These are phyloP conservation scores for Palythoa grandiflora DNA, from an alignment of 92 coral and sea anemone genomes.

Conservation along the genomic window DNA sequence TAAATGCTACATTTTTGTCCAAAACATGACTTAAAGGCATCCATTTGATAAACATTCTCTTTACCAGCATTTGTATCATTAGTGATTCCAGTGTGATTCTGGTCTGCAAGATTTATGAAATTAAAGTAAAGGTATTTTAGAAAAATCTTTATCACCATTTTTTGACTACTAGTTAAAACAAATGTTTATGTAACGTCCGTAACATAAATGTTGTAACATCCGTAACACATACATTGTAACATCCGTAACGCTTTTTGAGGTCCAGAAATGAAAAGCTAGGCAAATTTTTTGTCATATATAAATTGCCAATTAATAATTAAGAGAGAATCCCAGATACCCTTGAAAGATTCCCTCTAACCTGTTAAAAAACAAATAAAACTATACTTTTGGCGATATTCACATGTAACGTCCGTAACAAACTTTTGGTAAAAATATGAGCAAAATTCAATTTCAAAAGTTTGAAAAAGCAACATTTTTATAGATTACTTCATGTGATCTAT, in stretches of 20 bases:
- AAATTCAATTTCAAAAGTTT: constrained; percentile 1
- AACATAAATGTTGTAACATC: neutral
- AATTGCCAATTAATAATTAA: neutral
- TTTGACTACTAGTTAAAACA: constrained; percentile 2
- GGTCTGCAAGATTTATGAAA: constrained; percentile 4
- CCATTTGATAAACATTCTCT: constrained; percentile 3
- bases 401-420: neutral
- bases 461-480: neutral
- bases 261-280: constrained; percentile 5
- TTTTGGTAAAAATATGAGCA: constrained; percentile 2
- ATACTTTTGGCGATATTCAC: neutral
- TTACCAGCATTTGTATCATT: constrained; percentile 3
- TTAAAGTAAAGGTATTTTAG: constrained; percentile 2
- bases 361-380: constrained; percentile 1
- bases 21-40: constrained; percentile 3
- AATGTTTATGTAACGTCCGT: neutral
- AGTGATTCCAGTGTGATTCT: constrained; percentile 5
- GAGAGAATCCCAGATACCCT: constrained; percentile 7
- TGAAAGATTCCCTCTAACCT: constrained; percentile 1
- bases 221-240: constrained; percentile 4
- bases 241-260: constrained; percentile 1
- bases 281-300: constrained; percentile 1
- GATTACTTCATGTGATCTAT: neutral
- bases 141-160: neutral
- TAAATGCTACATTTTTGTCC: constrained; percentile 3